These are phyloP conservation scores for Engraulis encrasicolus DNA, from an alignment of 2,113 vertebrate species.

Conservation along the genomic window DNA sequence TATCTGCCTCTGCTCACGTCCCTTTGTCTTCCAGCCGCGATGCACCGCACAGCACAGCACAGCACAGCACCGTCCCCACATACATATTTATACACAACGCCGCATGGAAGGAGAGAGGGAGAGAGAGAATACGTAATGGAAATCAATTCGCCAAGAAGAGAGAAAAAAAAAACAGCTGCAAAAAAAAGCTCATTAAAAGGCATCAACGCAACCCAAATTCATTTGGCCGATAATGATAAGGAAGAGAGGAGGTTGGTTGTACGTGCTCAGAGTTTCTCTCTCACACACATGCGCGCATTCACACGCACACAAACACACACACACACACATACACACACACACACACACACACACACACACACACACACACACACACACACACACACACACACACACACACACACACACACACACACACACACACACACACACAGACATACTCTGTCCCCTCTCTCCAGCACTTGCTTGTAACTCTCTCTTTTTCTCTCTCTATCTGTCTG, in stretches of 20 bases:
- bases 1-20: conserved; percentile 57
- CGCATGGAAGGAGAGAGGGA: too few relatives aligned
- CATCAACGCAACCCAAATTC: conserved; percentile 71
- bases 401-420: too few relatives aligned
- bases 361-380: too few relatives aligned
- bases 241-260: conserved; percentile 59
- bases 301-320: too few relatives aligned
- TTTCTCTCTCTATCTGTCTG: conserved; percentile 25
- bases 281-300: too few relatives aligned
- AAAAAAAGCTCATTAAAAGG: conserved; percentile 80
- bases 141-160: conserved; percentile 69
- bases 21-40: conserved; percentile 68
- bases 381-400: too few relatives aligned
- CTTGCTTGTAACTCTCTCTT: neutral
- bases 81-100: conserved; percentile 80
- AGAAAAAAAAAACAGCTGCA: conserved; percentile 57
- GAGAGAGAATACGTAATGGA: conserved; percentile 62
- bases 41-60: too few relatives aligned
- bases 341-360: too few relatives aligned
- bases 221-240: conserved; percentile 78
- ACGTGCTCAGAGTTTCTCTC: conserved; percentile 46
- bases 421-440: too few relatives aligned
- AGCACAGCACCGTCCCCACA: conserved; percentile 66
- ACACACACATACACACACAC: too few relatives aligned
- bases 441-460: conserved; percentile 25